Evolutionary conservation across 37 sponge, comb jelly and placozoan genomes (phyloP), one percentile per base, ranked within the genome.

Genomic region (Theonella swinhoei): DNA sequence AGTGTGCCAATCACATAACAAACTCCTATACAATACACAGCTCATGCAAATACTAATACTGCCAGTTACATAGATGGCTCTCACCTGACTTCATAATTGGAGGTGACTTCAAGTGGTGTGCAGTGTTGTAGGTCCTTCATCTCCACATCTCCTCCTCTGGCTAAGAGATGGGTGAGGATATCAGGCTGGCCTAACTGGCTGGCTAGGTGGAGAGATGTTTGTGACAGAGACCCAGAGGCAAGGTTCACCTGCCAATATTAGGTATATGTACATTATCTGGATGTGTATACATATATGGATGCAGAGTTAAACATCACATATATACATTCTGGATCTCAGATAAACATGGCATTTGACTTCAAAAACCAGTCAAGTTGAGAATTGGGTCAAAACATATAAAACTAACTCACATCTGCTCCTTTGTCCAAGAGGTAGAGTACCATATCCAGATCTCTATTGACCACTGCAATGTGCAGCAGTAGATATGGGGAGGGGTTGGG

Each of bases 111-210:
- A 11, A 90, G 64, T 1, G 91, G 85, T 22, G 68, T 74, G 22
- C 67, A 58, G 31, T 83, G 76, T 11, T 83, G 69, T 32, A 65
- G 38, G 41, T 94, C 91, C 61, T 37, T 41, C 30, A 90, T 30
- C 73, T 94, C 94, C 39, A 90, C 69, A 38, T 94, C 94, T 17
- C 84, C 94, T n/a, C 94, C 94, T 37, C 36, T 74, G 42, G 39
- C 19, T 28, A 94, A 74, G 65, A 94, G 74, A 22, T 67, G 58
- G 2, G 35, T 26, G 78, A 94, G 36, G 40, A 90, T 47, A 0
- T 28, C 70, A 25, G 4, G 17, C 2, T 34, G 38, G 72, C 80
- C 81, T 23, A n/a, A 19, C 60, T 76, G 60, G 7, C 80, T 88
- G 30, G 91, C 91, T 17, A 87, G 39, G 47, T 94, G 94, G 4